Percentiles rank a stretch among this genome's conserved stretches.
Conservation (phyloP, 2,113 vertebrate genomes). For the Rutilus rutilus region DNA sequence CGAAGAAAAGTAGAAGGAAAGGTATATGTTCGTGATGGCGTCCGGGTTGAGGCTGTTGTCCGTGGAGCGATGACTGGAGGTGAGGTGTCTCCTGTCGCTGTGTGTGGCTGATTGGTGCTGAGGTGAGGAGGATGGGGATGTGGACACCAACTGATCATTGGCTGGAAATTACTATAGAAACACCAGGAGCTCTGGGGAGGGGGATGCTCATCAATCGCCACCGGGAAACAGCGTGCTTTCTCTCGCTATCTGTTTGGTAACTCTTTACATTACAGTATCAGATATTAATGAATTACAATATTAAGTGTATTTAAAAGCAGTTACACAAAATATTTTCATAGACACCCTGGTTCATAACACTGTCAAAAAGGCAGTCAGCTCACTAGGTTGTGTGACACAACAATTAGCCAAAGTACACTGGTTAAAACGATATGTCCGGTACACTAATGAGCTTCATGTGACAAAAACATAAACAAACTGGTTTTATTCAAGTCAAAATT, state of each 20-base stretch:
- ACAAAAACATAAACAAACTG: no score
- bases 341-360: neutral
- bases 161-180: slow-evolving; percentile 89
- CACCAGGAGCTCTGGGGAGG: slow-evolving; percentile 78
- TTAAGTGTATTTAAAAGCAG: neutral
- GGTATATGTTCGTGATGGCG: slow-evolving; percentile 64
- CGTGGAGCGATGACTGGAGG: slow-evolving; percentile 30
- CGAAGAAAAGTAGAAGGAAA: slow-evolving; percentile 51
- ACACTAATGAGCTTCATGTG: neutral
- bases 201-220: slow-evolving; percentile 71
- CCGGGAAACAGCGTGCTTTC: slow-evolving; percentile 62
- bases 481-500: neutral
- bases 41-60: slow-evolving; percentile 34
- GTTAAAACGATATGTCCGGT: neutral
- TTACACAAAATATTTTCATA: neutral
- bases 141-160: slow-evolving; percentile 92
- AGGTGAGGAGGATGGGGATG: slow-evolving; percentile 88
- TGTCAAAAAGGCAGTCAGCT: neutral
- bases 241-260: slow-evolving; percentile 43
- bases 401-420: neutral
- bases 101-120: slow-evolving; percentile 88
- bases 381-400: neutral
- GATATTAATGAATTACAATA: neutral
- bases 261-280: neutral
- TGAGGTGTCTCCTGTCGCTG: slow-evolving; percentile 85